These are phyloP conservation scores for Hypsopygia costalis DNA, from an alignment of 2,888 invertebrate species.

Conservation along the genomic window DNA sequence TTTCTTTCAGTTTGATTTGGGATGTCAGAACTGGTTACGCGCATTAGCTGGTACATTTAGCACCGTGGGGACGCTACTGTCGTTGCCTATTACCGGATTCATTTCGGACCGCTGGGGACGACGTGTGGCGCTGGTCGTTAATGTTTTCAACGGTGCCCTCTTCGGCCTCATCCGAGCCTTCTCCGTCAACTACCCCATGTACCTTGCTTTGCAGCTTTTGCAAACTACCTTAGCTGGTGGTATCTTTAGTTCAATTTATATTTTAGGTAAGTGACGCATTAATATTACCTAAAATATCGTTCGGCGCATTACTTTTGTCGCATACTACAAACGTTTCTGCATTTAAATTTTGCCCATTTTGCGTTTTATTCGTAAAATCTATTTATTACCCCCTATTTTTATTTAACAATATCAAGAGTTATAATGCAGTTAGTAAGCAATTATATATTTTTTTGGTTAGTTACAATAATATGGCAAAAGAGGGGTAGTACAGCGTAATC, in stretches of 20 bases:
- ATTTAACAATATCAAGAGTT: no score
- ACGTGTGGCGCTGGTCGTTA: conserved; percentile 66
- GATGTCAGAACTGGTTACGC: conserved; percentile 85
- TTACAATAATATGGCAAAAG: no score
- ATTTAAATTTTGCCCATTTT: no score
- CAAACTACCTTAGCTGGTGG: conserved; percentile 77
- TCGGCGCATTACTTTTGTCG: no score
- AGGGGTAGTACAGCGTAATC: no score
- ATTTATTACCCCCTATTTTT: no score
- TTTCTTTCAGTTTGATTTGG: conserved; percentile 78
- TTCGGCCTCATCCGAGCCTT: conserved; percentile 78
- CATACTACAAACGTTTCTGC: no score
- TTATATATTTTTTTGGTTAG: no score
- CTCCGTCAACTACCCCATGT: conserved; percentile 38
- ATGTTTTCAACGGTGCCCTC: conserved; percentile 60
- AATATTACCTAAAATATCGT: no score
- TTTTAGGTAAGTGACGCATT: conserved; percentile 42
- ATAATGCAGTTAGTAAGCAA: no score
- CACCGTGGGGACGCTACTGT: conserved; percentile 85
- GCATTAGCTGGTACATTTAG: conserved; percentile 86
- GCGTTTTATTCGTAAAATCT: no score
- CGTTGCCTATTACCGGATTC: conserved; percentile 84
- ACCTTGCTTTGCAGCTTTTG: conserved; percentile 71
- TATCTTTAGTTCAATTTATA: conserved; percentile 72
- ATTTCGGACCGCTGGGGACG: conserved; percentile 84